These are phyloP conservation scores for Siphonodentalium dalli DNA, from an alignment of 2,888 invertebrate species.

Conservation along the genomic window DNA sequence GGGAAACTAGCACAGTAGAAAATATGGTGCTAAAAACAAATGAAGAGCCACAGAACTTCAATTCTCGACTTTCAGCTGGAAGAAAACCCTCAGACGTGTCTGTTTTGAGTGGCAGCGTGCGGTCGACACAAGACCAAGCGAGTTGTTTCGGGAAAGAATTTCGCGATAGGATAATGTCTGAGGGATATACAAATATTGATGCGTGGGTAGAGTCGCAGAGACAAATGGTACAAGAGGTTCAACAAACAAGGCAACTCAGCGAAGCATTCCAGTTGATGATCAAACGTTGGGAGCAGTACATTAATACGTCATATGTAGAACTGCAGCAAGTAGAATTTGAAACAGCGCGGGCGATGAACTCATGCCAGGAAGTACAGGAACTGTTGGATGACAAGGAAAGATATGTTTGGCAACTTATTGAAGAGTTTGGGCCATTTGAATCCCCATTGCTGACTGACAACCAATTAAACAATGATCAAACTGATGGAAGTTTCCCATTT, in stretches of 20 bases:
- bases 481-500: too few relatives aligned
- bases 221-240: constrained; percentile 27
- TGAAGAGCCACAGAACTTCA: too few relatives aligned
- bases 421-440: constrained; percentile 27
- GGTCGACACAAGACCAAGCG: too few relatives aligned
- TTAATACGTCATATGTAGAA: constrained; percentile 30
- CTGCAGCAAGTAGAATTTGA: constrained; percentile 31
- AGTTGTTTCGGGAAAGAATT: too few relatives aligned
- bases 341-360: constrained; percentile 26
- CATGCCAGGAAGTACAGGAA: constrained; percentile 36
- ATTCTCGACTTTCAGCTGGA: too few relatives aligned
- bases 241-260: constrained; percentile 25
- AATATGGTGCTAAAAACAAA: too few relatives aligned
- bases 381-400: constrained; percentile 40
- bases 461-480: too few relatives aligned
- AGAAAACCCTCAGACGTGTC: too few relatives aligned
- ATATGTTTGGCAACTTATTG: constrained; percentile 44
- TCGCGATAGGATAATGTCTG: constrained; percentile 2
- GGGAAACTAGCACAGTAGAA: not conserved
- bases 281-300: constrained; percentile 38
- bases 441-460: too few relatives aligned
- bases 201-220: too few relatives aligned
- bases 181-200: not conserved
- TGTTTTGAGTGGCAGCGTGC: too few relatives aligned
- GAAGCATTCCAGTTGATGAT: constrained; percentile 28